Evolutionary conservation across 1,140 invertebrate genomes (phyloP).

Genomic region (Trissolcus basalis): DNA sequence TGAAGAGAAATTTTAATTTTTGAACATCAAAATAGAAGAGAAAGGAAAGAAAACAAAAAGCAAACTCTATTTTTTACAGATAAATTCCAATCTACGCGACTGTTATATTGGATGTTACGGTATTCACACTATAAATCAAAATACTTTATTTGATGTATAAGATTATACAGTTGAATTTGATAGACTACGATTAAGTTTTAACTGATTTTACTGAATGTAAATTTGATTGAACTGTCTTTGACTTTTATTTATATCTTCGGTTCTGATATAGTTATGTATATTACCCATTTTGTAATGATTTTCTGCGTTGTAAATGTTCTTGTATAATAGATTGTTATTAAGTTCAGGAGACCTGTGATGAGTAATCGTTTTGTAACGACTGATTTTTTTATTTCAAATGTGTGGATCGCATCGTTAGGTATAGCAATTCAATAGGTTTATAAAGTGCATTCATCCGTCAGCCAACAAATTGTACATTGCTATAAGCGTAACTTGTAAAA

Average conservation of each 20-base stretch:
- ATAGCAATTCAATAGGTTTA: conserved; percentile 28
- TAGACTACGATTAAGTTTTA: too few relatives aligned
- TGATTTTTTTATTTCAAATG: conserved; percentile 38
- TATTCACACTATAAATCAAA: too few relatives aligned
- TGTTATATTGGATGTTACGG: not conserved
- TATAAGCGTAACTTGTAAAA: conserved; percentile 28
- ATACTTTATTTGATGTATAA: too few relatives aligned
- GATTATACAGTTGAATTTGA: too few relatives aligned
- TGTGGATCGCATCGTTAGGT: conserved; percentile 14
- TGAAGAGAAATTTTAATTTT: conserved; percentile 4
- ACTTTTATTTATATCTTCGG: not conserved
- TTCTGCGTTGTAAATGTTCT: conserved; percentile 11
- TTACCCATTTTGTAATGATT: not conserved
- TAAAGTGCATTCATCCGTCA: conserved; percentile 18
- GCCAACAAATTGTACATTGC: conserved; percentile 32
- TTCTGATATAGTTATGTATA: not conserved
- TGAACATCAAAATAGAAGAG: not conserved
- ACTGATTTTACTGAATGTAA: too few relatives aligned
- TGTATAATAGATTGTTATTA: conserved; percentile 15
- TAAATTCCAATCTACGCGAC: not conserved
- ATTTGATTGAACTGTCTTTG: too few relatives aligned
- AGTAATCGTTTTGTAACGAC: conserved; percentile 24
- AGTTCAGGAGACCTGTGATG: conserved; percentile 1
- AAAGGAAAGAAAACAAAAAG: too few relatives aligned
- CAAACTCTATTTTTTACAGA: conserved; percentile 1